Percentiles rank a stretch among this genome's conserved stretches.
These are phyloP conservation scores for Mormyrops boulengeri DNA, from an alignment of 2,797 vertebrate species.

Conservation along the genomic window DNA sequence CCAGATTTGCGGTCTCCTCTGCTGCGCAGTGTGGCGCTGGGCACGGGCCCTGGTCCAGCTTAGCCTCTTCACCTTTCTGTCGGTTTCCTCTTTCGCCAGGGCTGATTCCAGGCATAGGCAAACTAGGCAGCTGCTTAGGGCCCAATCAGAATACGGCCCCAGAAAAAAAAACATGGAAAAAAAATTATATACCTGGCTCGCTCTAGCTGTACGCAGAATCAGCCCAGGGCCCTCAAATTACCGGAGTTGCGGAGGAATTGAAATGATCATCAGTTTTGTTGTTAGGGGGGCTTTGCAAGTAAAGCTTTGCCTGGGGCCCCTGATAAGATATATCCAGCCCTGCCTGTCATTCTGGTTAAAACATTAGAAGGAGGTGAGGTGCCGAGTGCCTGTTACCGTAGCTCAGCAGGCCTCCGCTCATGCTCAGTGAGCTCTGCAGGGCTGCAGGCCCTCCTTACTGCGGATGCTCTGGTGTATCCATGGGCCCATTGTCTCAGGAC, in stretches of 20 bases:
- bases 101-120: background rate
- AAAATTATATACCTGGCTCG: background rate
- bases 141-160: background rate
- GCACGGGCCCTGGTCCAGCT: constrained; percentile 62
- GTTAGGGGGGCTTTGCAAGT: background rate
- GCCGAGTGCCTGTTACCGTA: constrained; percentile 19
- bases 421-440: constrained; percentile 28
- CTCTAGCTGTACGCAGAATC: background rate
- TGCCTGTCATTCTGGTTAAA: constrained; percentile 24
- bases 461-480: constrained; percentile 9
- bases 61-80: constrained; percentile 65
- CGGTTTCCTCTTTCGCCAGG: constrained; percentile 24
- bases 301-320: background rate
- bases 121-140: background rate
- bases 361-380: constrained; percentile 33
- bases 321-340: background rate
- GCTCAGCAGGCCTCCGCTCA: constrained; percentile 18
- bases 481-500: constrained; percentile 40
- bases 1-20: constrained; percentile 31
- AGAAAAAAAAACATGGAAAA: background rate
- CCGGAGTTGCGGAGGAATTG: background rate
- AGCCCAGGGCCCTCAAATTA: background rate
- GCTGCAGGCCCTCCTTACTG: constrained; percentile 24
- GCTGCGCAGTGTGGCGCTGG: constrained; percentile 43
- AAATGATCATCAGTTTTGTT: background rate